Evolutionary conservation across 2,113 vertebrate genomes (phyloP).

Genomic region (Cygnus buccinator): DNA sequence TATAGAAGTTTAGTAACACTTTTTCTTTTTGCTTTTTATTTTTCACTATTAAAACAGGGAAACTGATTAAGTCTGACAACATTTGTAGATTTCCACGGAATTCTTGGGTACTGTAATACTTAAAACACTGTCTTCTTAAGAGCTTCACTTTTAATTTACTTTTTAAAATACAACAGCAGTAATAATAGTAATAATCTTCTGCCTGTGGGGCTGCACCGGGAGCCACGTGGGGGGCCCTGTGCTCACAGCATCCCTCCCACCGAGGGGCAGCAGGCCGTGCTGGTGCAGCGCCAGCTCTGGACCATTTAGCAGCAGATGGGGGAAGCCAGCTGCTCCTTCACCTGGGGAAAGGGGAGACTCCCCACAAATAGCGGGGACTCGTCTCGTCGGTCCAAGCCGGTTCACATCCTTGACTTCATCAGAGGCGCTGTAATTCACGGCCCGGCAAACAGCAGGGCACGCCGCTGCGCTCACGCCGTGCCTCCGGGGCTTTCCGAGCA

Average conservation of each 20-base stretch:
- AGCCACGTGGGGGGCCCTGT: neutral
- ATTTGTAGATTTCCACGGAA: neutral
- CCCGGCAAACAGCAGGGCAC: neutral
- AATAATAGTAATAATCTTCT: neutral
- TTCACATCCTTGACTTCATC: neutral
- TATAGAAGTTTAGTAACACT: neutral
- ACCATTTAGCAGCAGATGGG: neutral
- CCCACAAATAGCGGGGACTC: neutral
- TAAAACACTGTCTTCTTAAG: neutral
- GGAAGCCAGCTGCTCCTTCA: neutral
- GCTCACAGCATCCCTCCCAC: too few relatives aligned
- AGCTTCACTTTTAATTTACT: neutral
- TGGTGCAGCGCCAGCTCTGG: neutral
- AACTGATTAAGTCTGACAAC: neutral
- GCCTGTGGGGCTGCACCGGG: neutral
- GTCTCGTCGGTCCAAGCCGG: neutral
- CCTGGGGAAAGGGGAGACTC: neutral
- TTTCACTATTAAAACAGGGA: neutral
- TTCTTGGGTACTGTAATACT: neutral
- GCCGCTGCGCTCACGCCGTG: neutral
- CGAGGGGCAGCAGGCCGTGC: neutral
- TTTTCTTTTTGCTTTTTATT: neutral
- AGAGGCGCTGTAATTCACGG: neutral
- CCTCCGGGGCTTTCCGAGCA: neutral
- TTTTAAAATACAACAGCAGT: neutral